Conservation (phyloP, 1,140 invertebrate genomes). For the Parapsyche elsis region DNA sequence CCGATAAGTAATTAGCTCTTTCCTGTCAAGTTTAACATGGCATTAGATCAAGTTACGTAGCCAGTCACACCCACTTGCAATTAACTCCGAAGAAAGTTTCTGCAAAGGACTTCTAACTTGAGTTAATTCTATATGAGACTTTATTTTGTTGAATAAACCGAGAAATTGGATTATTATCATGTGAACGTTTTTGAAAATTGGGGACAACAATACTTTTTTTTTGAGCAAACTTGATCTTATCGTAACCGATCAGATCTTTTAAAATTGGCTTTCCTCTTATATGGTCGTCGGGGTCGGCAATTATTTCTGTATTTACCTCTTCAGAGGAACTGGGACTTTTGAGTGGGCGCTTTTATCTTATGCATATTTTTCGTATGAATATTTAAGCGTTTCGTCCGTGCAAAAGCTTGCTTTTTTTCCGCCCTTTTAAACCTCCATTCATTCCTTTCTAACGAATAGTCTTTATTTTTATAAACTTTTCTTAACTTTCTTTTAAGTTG, state of each 20-base stretch:
- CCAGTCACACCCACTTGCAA: slow-evolving; percentile 15
- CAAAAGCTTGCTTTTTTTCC: too few relatives aligned
- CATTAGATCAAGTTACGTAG: slow-evolving; percentile 29
- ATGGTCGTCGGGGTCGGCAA: neutral
- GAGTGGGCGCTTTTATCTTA: too few relatives aligned
- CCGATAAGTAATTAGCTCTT: slow-evolving; percentile 14
- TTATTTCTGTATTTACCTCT: neutral
- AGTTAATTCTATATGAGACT: neutral
- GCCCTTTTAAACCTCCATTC: too few relatives aligned
- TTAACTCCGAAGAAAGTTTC: slow-evolving; percentile 27
- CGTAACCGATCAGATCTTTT: neutral
- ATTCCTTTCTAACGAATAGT: too few relatives aligned
- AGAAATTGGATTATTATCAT: neutral
- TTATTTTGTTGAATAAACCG: neutral
- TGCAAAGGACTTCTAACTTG: neutral
- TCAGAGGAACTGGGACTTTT: too few relatives aligned
- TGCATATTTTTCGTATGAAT: too few relatives aligned
- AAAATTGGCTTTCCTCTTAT: slow-evolving; percentile 13
- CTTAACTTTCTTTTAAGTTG: too few relatives aligned
- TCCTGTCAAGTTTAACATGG: neutral
- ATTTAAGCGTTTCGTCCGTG: too few relatives aligned
- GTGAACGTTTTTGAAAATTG: neutral
- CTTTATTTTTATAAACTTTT: too few relatives aligned
- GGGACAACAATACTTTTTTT: neutral
- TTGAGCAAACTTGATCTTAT: neutral